Percentiles rank a stretch among this genome's conserved stretches.
Evolutionary conservation across 1,140 invertebrate species (phyloP).

Genomic region (Drosophila baimaii): DNA sequence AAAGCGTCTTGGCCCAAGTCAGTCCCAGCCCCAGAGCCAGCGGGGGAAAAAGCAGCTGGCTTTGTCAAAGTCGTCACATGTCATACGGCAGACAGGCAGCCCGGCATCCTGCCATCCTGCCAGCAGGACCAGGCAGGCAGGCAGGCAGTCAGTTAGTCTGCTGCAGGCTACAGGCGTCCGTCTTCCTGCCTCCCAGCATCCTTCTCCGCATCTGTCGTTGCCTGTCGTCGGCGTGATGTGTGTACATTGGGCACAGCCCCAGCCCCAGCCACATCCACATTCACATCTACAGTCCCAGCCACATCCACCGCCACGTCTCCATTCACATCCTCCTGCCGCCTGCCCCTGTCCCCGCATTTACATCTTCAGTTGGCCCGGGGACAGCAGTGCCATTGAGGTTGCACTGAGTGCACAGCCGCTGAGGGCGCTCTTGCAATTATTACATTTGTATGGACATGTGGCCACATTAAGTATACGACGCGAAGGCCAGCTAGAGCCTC

Average conservation of each 20-base stretch:
- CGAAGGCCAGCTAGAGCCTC: slow-evolving; percentile 57
- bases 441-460: slow-evolving; percentile 78
- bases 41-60: slow-evolving; percentile 28
- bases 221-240: slow-evolving; percentile 47
- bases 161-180: slow-evolving; percentile 48
- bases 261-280: background rate
- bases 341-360: background rate
- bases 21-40: slow-evolving; percentile 13
- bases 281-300: background rate
- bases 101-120: slow-evolving; percentile 29
- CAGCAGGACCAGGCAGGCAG: slow-evolving; percentile 29
- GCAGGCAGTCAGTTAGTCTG: slow-evolving; percentile 43
- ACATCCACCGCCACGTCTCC: background rate
- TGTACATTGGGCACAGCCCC: slow-evolving; percentile 29
- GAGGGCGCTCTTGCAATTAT: slow-evolving; percentile 63
- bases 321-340: background rate
- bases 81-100: slow-evolving; percentile 39
- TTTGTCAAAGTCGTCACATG: slow-evolving; percentile 76
- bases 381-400: slow-evolving; percentile 67
- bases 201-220: slow-evolving; percentile 36
- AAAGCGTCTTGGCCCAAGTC: slow-evolving; percentile 56
- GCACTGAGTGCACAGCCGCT: slow-evolving; percentile 48
- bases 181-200: slow-evolving; percentile 13
- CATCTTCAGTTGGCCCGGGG: slow-evolving; percentile 45
- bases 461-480: slow-evolving; percentile 73